A percentile compares a stretch with the other conserved stretches of the same genome.
These are phyloP conservation scores for Microctenopoma lineatum DNA, from an alignment of 2,797 vertebrate species.

Conservation along the genomic window DNA sequence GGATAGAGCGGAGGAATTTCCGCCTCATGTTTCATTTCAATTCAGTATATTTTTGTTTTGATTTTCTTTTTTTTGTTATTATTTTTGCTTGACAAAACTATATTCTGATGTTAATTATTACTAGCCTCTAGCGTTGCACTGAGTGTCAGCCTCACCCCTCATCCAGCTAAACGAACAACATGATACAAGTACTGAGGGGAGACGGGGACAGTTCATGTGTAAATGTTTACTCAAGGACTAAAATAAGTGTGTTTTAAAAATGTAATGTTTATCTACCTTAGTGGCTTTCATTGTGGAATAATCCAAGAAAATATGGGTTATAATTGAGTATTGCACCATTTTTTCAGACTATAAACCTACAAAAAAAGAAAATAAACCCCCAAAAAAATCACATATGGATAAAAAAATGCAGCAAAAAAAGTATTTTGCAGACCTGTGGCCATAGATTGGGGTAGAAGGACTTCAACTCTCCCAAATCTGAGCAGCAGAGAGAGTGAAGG, in stretches of 20 bases:
- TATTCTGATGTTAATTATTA: conserved; percentile 86
- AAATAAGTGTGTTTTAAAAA: conserved; percentile 89
- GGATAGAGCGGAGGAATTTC: conserved; percentile 76
- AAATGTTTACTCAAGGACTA: conserved; percentile 99
- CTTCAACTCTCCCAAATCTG: conserved; percentile 84
- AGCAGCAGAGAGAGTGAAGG: conserved; percentile 69
- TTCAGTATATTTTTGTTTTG: conserved; percentile 71
- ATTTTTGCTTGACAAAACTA: conserved; percentile 85
- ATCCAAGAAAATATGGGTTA: conserved; percentile 90
- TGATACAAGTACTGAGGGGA: conserved; percentile 84
- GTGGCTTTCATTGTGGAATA: conserved; percentile 96
- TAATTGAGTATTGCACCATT: conserved; percentile 95
- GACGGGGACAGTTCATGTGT: conserved; percentile 94
- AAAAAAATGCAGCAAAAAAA: conserved; percentile 76
- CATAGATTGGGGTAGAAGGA: conserved; percentile 90
- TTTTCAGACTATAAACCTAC: conserved; percentile 83
- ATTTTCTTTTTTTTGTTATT: conserved; percentile 30
- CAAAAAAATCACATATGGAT: conserved; percentile 80
- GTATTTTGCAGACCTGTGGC: conserved; percentile 91
- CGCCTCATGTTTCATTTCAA: conserved; percentile 75
- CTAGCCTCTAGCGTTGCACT: conserved; percentile 99
- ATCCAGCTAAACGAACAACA: conserved; percentile 88
- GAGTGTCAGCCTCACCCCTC: conserved; percentile 92
- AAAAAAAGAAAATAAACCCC: conserved; percentile 70
- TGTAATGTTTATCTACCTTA: conserved; percentile 98